Base-by-base conservation (phyloP, 92 coral and sea anemone species). In the Porites cylindrica region DNA sequence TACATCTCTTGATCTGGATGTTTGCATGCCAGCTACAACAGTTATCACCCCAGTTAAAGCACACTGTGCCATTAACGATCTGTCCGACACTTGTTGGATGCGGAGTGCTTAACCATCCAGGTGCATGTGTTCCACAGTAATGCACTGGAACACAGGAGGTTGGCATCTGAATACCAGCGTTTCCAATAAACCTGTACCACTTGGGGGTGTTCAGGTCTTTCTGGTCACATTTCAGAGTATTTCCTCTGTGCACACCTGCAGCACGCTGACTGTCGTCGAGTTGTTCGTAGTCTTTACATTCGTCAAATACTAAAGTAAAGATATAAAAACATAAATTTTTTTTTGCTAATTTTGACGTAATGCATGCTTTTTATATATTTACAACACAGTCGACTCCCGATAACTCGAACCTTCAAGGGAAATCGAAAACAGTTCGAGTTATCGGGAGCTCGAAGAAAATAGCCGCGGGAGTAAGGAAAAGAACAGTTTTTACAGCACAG, bases 181-280 rank as follows among this genome's bases (percentile, higher is more conserved):
- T 78, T 50, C 96, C 91, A 23, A 76, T 85, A 69, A 93, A 93
- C 4, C 96, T 86, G 75, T 93, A 93, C 96, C 96, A 93, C 29
- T 52, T 69, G 47, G 47, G 47, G 0, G 47, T 38, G 47, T 6
- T 38, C 6, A 38, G 47, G 47, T 38, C 47, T 38, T 38, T 38
- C 6, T 38, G 47, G 47, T 38, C 47, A 38, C 47, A 38, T 38
- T 38, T 38, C 6, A 38, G 47, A 38, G 47, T 38, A 38, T 38
- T 38, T 38, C 47, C 47, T 38, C 47, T 38, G 47, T 38, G 47
- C 24, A 47, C 71, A 10, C 83, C 78, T 54, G 80, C 82, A n/a
- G 91, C 88, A 8, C 91, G 88, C 16, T 54, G 24, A 21, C 70
- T 16, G 43, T 81, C 79, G 47, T 72, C 62, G 3, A 88, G 81